Evolutionary conservation across 2,113 vertebrate genomes (phyloP).

Genomic region (Mesitornis unicolor): DNA sequence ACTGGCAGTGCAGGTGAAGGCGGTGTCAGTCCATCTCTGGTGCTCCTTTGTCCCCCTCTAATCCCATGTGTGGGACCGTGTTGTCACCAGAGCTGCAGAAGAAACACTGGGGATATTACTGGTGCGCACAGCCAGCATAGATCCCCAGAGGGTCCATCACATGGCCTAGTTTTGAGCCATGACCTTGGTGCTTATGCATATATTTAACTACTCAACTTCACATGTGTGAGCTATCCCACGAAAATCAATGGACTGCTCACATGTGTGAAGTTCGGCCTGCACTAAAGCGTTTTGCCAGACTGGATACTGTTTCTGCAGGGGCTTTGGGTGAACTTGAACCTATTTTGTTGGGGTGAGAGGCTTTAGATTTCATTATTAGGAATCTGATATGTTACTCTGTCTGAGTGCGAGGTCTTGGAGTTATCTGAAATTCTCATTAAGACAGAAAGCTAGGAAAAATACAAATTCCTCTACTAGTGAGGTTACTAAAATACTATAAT

Average conservation of each 20-base stretch:
- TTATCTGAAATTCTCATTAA: conserved; percentile 61
- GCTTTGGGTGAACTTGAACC: conserved; percentile 26
- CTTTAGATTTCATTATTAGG: conserved; percentile 44
- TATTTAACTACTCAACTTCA: neutral
- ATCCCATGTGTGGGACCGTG: rapidly evolving
- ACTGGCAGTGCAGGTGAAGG: neutral
- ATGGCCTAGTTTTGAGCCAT: neutral
- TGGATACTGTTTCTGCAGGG: neutral
- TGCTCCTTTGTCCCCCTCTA: neutral
- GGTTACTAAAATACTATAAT: conserved; percentile 46
- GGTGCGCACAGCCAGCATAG: neutral
- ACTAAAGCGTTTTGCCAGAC: conserved; percentile 39
- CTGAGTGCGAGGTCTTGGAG: neutral
- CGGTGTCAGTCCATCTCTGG: neutral
- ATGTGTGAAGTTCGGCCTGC: neutral
- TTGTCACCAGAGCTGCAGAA: neutral
- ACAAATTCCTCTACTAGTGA: neutral
- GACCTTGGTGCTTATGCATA: neutral
- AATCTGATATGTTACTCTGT: neutral
- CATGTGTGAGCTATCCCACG: neutral
- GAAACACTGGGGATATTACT: neutral
- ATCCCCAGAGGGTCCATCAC: neutral
- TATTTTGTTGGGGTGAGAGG: conserved; percentile 13
- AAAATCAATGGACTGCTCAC: neutral
- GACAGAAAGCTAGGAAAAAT: conserved; percentile 37